A percentile compares a stretch with the other conserved stretches of the same genome.
phyloP scores from a whole-genome alignment of 2,113 vertebrate species.

The Parus major region DNA sequence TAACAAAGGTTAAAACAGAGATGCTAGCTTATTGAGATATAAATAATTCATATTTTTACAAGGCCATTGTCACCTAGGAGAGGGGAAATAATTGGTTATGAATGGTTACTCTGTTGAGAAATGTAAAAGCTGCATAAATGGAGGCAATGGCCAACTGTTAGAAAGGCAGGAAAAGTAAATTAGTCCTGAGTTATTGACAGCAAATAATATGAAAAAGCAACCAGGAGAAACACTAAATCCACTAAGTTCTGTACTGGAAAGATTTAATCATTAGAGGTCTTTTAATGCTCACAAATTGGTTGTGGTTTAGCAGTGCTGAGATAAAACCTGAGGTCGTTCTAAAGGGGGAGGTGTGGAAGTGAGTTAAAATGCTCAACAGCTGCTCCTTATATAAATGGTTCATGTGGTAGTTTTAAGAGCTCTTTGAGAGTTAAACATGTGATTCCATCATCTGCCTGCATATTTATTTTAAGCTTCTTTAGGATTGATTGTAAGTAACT shows the following conservation, averaged over 20 bases:
- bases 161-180: neutral
- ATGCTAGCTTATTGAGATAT: neutral
- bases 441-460: neutral
- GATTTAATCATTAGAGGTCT: neutral
- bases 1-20: neutral
- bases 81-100: neutral
- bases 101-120: neutral
- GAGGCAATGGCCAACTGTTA: neutral
- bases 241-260: neutral
- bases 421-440: neutral
- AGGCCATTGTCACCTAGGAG: neutral
- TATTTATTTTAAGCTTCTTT: neutral
- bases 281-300: neutral
- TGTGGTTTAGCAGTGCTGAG: neutral
- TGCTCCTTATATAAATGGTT: neutral
- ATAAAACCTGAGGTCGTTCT: neutral
- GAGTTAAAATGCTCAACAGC: neutral
- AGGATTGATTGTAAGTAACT: neutral
- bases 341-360: neutral
- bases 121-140: neutral
- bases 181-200: neutral
- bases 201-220: neutral
- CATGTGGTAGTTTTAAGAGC: neutral
- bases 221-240: neutral
- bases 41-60: neutral